Base-by-base conservation (phyloP, 1,140 invertebrate genomes). In the Scaptomyza pallida region DNA sequence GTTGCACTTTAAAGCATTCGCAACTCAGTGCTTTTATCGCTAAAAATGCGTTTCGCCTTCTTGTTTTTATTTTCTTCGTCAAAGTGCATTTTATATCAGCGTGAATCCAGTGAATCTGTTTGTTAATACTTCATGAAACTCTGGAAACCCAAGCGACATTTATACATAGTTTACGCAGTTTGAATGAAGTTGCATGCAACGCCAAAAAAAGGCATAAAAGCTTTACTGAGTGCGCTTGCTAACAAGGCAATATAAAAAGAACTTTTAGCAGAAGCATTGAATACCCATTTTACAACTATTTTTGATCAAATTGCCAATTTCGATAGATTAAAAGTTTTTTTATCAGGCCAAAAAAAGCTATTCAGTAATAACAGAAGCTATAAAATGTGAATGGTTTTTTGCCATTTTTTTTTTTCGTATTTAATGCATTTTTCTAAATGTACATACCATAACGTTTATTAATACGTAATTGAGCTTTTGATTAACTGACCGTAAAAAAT, bases 51-150 rank as follows among this genome's bases (percentile, higher is more conserved):
- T 78, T 83, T n/a, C n/a, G n/a, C n/a, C n/a, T n/a, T 73, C 61
- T 71, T 75, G 63, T 40, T n/a, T 35, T 19, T 19, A 72, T 73
- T 50, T 43, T 52, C 47, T 57, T 56, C 41, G 41, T 69, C 81
- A 86, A 86, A 86, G 82, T 86, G 82, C 73, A 86, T 88, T 86
- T 86, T 86, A 88, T 88, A 86, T 85, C n/a, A 37, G 61, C 57
- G 55, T 64, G 63, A 59, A 68, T 44, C 75, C 61, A 59, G 65
- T 64, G 65, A 75, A 10, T 80, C 75, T 86, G 54, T 70, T 78
- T 74, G 68, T 85, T 73, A 85, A 85, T 80, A 63, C 80, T 80
- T 75, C 80, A 80, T 85, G 77, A 3, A 6, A 13, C 55, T 43
- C 40, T 37, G n/a, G 2, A 15, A 40, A 10, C 5, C n/a, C 26